Conservation (phyloP, 1,140 invertebrate species). For the Paraescarpia echinospica region DNA sequence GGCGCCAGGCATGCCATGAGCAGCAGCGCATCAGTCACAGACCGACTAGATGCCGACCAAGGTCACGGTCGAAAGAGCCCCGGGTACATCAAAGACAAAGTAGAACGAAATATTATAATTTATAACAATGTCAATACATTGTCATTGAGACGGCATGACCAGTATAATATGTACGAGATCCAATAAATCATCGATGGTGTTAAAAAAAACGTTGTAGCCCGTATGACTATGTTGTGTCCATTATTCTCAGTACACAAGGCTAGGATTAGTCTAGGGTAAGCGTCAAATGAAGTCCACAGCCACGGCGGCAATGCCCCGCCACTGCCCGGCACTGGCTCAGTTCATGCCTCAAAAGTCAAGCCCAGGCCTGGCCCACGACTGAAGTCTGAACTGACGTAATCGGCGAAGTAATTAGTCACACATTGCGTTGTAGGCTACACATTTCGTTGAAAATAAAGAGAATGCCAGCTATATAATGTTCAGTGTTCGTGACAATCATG, state of each 20-base stretch:
- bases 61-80: background rate
- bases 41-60: background rate
- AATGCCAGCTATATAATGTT: too few relatives aligned
- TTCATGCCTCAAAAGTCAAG: too few relatives aligned
- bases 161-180: background rate
- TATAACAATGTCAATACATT: background rate
- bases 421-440: too few relatives aligned
- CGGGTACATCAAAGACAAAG: background rate
- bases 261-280: background rate
- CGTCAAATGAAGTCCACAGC: too few relatives aligned
- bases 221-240: background rate
- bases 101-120: too few relatives aligned
- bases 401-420: too few relatives aligned
- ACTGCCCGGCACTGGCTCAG: too few relatives aligned
- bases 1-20: background rate
- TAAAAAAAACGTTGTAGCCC: background rate
- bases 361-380: too few relatives aligned
- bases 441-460: too few relatives aligned
- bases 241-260: background rate
- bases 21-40: background rate
- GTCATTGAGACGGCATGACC: background rate
- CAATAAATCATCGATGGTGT: background rate
- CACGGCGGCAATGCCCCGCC: too few relatives aligned
- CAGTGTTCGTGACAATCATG: too few relatives aligned
- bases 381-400: too few relatives aligned